phyloP scores from a whole-genome alignment of 2,113 vertebrate species.

The Illadopsis cleaveri region DNA sequence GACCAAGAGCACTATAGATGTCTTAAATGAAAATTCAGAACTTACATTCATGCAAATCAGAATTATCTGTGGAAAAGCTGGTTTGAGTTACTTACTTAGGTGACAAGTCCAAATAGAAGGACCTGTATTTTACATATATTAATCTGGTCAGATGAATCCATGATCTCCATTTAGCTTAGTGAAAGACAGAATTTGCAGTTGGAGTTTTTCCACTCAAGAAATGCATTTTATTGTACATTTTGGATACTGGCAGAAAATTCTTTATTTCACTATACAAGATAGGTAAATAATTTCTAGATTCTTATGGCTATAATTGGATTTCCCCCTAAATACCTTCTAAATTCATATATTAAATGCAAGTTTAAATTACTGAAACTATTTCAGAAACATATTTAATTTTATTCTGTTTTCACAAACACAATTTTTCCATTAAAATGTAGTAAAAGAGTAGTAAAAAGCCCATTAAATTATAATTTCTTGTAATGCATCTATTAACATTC shows the following conservation, averaged over 20 bases:
- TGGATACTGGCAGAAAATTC: background rate
- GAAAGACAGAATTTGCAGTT: background rate
- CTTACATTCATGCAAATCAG: background rate
- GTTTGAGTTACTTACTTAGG: background rate
- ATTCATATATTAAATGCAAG: background rate
- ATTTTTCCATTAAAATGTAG: background rate
- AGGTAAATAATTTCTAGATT: background rate
- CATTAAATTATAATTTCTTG: background rate
- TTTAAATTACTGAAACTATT: background rate
- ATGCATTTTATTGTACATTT: background rate
- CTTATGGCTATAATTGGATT: background rate
- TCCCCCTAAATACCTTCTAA: background rate
- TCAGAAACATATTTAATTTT: background rate
- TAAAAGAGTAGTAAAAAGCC: background rate
- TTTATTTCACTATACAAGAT: background rate
- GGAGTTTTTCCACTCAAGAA: background rate
- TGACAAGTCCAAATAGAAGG: background rate
- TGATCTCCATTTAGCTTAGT: background rate
- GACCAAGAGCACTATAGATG: background rate
- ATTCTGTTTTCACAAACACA: background rate
- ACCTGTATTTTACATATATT: background rate
- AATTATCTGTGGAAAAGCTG: background rate
- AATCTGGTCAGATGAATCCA: background rate
- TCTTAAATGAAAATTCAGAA: background rate
- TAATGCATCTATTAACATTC: background rate